Evolutionary conservation across 2,797 vertebrate species (phyloP), one percentile per base, ranked within the genome.

Genomic region (Enteromius thamalakanensis): DNA sequence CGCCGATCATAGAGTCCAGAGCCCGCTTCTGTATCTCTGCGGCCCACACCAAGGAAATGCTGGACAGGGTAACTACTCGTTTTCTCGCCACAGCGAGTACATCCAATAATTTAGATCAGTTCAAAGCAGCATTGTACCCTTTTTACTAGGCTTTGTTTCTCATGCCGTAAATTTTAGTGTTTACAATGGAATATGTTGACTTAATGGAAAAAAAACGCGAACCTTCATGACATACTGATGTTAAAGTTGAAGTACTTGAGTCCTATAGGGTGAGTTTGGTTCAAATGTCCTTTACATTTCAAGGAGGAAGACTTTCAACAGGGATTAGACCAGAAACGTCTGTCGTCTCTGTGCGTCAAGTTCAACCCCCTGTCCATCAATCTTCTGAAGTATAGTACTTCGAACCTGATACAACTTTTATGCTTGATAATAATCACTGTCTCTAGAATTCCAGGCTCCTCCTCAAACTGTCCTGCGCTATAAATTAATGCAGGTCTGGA

Each of bases 11-110:
- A 11, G 96, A 96, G 88, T 96, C 96, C 88, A 94, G 96, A 93
- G 96, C 96, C 87, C 94, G 96, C 74, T 96, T 97, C 91, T 97
- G 96, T 88, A 90, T 97, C 85, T 97, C 96, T 32, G 95, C 96
- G 81, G 93, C 94, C 89, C 96, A 97, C 91, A 96, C 95, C 93
- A 96, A 92, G 94, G 96, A 96, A 87, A 95, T 95, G 87, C 94
- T 97, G 68, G 96, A 97, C 90, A 92, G 88, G 26, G 96, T 96
- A 93, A 95, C 82, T 23, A 23, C 15, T 79, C 49, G 15, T 76
- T 40, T 34, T 34, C 29, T 47, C 10, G 5, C 72, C 23, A 6
- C 76, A 75, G 37, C 51, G 49, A 51, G 47, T 23, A 62, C 19
- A 67, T 51, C 60, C 40, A 14, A 10, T 21, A 12, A 49, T 80